Evolutionary conservation across 1,140 invertebrate species (phyloP).

Genomic region (Lucilia sericata): DNA sequence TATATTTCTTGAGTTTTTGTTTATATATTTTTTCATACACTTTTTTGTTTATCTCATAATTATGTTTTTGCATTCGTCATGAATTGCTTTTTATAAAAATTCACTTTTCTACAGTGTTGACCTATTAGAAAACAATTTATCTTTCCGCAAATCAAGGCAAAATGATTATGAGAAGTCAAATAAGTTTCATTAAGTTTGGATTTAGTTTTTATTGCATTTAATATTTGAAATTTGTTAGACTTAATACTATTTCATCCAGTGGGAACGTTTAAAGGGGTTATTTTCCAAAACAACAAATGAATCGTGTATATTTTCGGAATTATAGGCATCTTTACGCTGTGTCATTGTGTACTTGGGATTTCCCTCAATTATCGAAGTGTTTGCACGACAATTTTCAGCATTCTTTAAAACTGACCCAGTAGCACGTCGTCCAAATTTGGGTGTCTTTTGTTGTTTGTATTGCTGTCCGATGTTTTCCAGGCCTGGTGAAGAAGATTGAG

Average conservation of each 20-base stretch:
- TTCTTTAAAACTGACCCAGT: conserved; percentile 56
- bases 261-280: conserved; percentile 61
- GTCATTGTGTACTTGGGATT: conserved; percentile 62
- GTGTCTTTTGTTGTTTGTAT: conserved; percentile 51
- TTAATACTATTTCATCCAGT: conserved; percentile 67
- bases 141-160: too few species aligned
- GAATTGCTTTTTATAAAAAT: not conserved
- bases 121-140: too few species aligned
- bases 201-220: not conserved
- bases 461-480: conserved; percentile 54
- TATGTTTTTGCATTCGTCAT: conserved; percentile 21
- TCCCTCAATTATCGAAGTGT: conserved; percentile 62
- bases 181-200: not conserved
- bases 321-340: conserved; percentile 50
- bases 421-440: conserved; percentile 60
- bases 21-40: too few species aligned
- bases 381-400: conserved; percentile 57
- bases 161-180: too few species aligned
- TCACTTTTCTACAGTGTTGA: too few species aligned
- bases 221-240: not conserved
- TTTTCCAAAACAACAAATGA: conserved; percentile 62
- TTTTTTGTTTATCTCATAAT: not conserved
- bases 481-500: conserved; percentile 30
- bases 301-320: conserved; percentile 49
- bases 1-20: not conserved